Base-by-base conservation (phyloP, 2,113 vertebrate genomes). In the Columba livia region DNA sequence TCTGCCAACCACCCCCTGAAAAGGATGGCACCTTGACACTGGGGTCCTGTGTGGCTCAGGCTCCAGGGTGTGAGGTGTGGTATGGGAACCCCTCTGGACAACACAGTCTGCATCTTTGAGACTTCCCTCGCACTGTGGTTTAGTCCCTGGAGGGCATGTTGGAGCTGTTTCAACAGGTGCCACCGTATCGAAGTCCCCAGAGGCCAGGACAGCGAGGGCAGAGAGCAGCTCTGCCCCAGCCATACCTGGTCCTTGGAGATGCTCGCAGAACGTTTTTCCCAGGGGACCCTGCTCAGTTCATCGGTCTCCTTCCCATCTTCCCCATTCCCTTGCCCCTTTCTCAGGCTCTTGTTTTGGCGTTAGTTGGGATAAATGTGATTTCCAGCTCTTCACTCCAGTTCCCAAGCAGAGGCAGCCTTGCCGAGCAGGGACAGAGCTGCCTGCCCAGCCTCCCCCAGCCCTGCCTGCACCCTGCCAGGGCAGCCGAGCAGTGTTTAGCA, bases 61-160 rank as follows among this genome's bases (percentile, higher is more conserved):
- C 36, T 73, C 11, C 60, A 65, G 77, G 20, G 28, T 75, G 32
- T n/a, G 65, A 74, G 28, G 34, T 15, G 51, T 50, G 17, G 53
- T 36, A 57, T 48, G 36, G 54, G 28, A 9, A 44, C n/a, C 36
- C 51, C 47, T 48, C 1, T 1, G 40, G n/a, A 61, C 2, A 4
- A 62, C 53, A 34, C 34, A 54, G 50, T 23, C 28, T 15, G 16
- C 25, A 31, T 44, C 25, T 75, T 69, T 1, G 3, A 36, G 56
- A 18, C 40, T 21, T 84, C 32, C 34, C 21, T 78, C 0, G 0
- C 0, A 1, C 38, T 47, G 48, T 14, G 40, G 15, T 72, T 50
- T 56, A 56, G 50, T 81, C 60, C 25, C 44, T 3, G 21, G 50
- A 44, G 60, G 66, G 10, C 18, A 8, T 3, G 10, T 20, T 72